Conservation (phyloP, 2,797 vertebrate species). For the Acestrorhynchus altus region DNA sequence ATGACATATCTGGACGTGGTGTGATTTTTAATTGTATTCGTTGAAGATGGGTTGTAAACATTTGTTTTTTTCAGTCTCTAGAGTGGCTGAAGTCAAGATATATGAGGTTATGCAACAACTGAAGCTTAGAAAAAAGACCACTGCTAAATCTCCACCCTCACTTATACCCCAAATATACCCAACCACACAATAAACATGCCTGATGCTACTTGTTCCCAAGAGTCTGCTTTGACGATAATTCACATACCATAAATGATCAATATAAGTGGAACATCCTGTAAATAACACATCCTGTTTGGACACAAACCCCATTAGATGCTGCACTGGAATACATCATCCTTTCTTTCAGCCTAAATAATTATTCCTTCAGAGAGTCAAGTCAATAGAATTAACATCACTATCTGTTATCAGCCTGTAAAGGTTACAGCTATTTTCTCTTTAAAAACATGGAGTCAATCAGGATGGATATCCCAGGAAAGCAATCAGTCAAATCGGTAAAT, state of each 20-base stretch:
- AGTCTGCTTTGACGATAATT: conserved; percentile 22
- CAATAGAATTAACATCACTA: conserved; percentile 22
- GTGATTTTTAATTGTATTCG: not conserved
- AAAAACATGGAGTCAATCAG: conserved; percentile 43
- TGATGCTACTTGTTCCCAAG: conserved; percentile 12
- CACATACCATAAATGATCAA: conserved; percentile 19
- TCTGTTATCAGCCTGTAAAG: conserved; percentile 33
- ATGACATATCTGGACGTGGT: conserved; percentile 12
- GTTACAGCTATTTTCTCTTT: conserved; percentile 44
- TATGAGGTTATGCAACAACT: conserved; percentile 28
- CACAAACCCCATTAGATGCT: not conserved
- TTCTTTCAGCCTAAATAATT: conserved; percentile 30
- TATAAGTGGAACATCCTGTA: not conserved
- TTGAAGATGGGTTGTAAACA: not conserved
- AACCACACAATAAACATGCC: conserved; percentile 38
- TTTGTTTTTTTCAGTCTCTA: conserved; percentile 21
- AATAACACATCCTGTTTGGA: not conserved
- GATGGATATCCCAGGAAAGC: conserved; percentile 19
- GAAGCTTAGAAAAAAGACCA: conserved; percentile 12
- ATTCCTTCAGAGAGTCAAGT: conserved; percentile 35
- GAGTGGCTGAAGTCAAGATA: conserved; percentile 30
- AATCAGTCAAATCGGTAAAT: conserved; percentile 50
- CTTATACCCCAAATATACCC: conserved; percentile 33
- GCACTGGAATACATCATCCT: conserved; percentile 26
- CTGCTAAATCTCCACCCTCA: conserved; percentile 35